Percentiles rank a stretch among this genome's conserved stretches.
These are phyloP conservation scores for Azemiops feae DNA, from an alignment of 2,113 vertebrate genomes.

Conservation along the genomic window DNA sequence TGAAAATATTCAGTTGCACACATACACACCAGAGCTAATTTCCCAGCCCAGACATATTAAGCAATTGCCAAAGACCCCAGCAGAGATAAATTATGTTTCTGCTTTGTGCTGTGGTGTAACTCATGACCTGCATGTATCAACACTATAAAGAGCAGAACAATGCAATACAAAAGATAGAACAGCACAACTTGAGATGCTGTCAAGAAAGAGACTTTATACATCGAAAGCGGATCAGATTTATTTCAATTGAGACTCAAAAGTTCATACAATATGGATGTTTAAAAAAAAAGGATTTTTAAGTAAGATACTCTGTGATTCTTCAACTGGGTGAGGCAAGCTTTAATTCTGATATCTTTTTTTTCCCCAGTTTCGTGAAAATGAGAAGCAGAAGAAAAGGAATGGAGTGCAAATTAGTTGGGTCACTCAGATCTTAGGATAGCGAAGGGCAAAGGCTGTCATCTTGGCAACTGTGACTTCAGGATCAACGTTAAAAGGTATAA, in stretches of 20 bases:
- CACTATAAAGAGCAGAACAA: background rate
- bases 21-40: background rate
- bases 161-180: too few species aligned
- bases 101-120: background rate
- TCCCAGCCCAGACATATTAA: background rate
- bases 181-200: background rate
- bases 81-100: background rate
- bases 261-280: background rate
- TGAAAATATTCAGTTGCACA: background rate
- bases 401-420: slow-evolving; percentile 42
- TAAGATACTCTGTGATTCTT: background rate
- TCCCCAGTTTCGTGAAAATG: slow-evolving; percentile 48
- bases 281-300: background rate
- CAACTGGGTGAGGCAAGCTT: background rate
- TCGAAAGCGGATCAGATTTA: background rate
- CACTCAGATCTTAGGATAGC: slow-evolving; percentile 32
- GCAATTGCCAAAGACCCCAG: background rate
- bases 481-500: slow-evolving; percentile 54
- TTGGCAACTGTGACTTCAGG: slow-evolving; percentile 33
- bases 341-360: slow-evolving; percentile 47
- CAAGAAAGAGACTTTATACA: background rate
- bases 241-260: background rate
- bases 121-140: background rate
- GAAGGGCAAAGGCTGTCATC: slow-evolving; percentile 28
- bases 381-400: slow-evolving; percentile 26